phyloP scores from a whole-genome alignment of 2,797 vertebrate species.

The Valencia hispanica region DNA sequence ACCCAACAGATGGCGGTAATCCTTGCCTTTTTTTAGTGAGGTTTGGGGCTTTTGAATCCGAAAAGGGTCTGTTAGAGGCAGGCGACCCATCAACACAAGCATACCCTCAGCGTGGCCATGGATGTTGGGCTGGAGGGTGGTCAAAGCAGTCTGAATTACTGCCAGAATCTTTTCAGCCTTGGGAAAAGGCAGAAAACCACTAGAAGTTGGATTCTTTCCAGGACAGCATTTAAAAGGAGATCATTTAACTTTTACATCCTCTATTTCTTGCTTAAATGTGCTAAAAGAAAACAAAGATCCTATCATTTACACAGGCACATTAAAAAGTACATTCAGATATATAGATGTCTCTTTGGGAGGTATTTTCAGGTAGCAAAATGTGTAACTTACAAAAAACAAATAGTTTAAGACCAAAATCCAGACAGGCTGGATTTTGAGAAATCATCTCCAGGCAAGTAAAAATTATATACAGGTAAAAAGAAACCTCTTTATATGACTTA shows the following conservation, averaged over 20 bases:
- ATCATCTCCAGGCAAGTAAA: background rate
- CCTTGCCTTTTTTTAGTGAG: constrained; percentile 30
- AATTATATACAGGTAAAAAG: background rate
- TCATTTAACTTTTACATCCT: constrained; percentile 18
- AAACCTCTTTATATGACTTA: background rate
- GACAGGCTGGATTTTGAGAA: background rate
- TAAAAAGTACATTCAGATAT: background rate
- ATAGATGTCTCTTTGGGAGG: background rate
- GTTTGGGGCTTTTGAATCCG: constrained; percentile 48
- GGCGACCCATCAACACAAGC: constrained; percentile 37
- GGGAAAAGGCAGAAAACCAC: constrained; percentile 40
- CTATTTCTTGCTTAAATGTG: background rate
- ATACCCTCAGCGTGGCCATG: constrained; percentile 42
- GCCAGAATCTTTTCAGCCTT: constrained; percentile 59
- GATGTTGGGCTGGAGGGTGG: constrained; percentile 35
- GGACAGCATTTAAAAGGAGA: constrained; percentile 33
- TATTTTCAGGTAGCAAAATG: background rate
- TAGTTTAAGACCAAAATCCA: background rate
- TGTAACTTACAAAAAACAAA: no score
- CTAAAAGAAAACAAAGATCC: background rate
- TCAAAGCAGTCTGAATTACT: constrained; percentile 51
- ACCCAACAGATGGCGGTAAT: constrained; percentile 57
- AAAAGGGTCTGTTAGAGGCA: constrained; percentile 25
- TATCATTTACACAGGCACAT: background rate
- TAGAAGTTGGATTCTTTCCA: constrained; percentile 40